Evolutionary conservation across 1,140 invertebrate species (phyloP).

Genomic region (Phenacoccus solenopsis): DNA sequence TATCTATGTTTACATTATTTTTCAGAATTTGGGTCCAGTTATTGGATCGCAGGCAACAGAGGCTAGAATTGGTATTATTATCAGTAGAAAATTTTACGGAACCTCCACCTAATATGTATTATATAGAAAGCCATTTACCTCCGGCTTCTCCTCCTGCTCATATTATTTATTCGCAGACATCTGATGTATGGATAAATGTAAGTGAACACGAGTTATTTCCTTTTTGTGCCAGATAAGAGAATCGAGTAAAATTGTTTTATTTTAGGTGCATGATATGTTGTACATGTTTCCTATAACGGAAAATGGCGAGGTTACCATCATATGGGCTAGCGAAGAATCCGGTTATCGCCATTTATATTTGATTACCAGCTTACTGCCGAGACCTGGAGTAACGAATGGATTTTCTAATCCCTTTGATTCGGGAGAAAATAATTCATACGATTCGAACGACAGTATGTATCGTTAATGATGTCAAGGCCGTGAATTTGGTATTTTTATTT

Average conservation of each 20-base stretch:
- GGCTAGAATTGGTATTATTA: conserved; percentile 58
- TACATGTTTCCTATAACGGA: conserved; percentile 58
- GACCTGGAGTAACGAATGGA: conserved; percentile 22
- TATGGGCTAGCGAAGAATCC: conserved; percentile 86
- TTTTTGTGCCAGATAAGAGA: neutral
- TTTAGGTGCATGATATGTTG: conserved; percentile 67
- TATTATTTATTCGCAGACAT: conserved; percentile 57
- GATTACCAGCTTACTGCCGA: conserved; percentile 43
- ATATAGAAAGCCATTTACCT: conserved; percentile 20
- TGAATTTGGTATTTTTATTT: conserved; percentile 9
- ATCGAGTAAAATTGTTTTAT: neutral
- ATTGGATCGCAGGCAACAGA: conserved; percentile 70
- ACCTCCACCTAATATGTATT: conserved; percentile 33
- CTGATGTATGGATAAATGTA: conserved; percentile 71
- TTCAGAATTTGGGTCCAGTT: conserved; percentile 80
- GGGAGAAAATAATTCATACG: neutral
- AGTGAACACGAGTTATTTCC: conserved; percentile 17
- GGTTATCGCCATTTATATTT: conserved; percentile 86
- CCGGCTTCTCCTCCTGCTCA: conserved; percentile 36
- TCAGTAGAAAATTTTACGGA: conserved; percentile 60
- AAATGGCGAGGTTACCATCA: conserved; percentile 50
- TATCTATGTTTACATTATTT: conserved; percentile 22
- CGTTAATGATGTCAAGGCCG: neutral
- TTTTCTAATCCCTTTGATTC: conserved; percentile 9
- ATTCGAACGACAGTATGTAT: neutral